Evolutionary conservation across 2,797 vertebrate genomes (phyloP).

Genomic region (Alfaro cultratus): DNA sequence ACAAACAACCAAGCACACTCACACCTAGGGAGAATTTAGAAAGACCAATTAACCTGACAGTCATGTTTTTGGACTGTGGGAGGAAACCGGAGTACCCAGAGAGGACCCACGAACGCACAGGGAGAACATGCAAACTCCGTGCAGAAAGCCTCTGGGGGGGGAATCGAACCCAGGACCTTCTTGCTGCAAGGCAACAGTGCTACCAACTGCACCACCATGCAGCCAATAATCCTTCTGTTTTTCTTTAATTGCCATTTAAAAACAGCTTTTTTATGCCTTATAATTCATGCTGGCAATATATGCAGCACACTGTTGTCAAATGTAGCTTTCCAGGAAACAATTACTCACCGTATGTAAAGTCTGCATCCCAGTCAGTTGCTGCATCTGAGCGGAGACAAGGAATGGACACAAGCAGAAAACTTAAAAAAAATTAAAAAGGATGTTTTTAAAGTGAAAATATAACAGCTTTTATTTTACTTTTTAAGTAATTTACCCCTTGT

Average conservation of each 20-base stretch:
- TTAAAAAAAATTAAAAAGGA: background rate
- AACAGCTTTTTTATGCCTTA: background rate
- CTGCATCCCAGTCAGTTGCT: slow-evolving; percentile 69
- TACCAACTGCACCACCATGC: too few species aligned
- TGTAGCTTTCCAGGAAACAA: background rate
- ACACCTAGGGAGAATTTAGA: too few species aligned
- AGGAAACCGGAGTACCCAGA: too few species aligned
- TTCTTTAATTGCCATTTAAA: background rate
- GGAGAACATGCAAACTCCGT: too few species aligned
- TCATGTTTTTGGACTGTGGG: too few species aligned
- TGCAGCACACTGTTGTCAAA: background rate
- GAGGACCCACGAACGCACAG: too few species aligned
- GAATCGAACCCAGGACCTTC: too few species aligned
- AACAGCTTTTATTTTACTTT: background rate
- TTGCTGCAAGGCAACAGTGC: too few species aligned
- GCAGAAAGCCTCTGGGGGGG: too few species aligned
- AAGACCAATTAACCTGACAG: too few species aligned
- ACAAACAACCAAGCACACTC: too few species aligned
- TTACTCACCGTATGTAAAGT: slow-evolving; percentile 81
- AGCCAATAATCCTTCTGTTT: background rate
- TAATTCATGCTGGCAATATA: background rate
- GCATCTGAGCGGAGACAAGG: slow-evolving; percentile 44
- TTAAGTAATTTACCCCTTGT: background rate
- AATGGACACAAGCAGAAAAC: slow-evolving; percentile 2
- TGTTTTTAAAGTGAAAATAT: background rate